Evolutionary conservation across 2,797 vertebrate species (phyloP).

Genomic region (Mallotus villosus): DNA sequence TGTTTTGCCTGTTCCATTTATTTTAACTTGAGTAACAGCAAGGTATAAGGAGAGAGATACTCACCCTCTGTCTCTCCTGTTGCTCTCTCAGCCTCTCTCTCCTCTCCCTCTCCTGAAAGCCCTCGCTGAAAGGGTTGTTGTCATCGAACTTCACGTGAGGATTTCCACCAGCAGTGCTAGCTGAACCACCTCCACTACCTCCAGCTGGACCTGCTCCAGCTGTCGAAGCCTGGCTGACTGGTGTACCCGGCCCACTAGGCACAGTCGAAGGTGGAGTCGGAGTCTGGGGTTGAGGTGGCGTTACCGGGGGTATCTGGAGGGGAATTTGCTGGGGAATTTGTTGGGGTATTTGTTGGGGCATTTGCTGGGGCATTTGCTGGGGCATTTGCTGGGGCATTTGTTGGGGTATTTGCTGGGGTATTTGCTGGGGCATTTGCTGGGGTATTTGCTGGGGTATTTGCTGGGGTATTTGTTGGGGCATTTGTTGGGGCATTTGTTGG

Average conservation of each 20-base stretch:
- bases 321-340: constrained; percentile 43
- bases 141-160: constrained; percentile 93
- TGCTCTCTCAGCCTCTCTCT: constrained; percentile 91
- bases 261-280: constrained; percentile 26
- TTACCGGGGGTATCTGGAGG: constrained; percentile 55
- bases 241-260: constrained; percentile 9
- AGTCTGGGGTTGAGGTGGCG: constrained; percentile 29
- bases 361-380: constrained; percentile 58
- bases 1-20: no score
- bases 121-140: constrained; percentile 97
- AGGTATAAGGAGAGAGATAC: constrained; percentile 27
- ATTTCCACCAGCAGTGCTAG: constrained; percentile 27
- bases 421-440: constrained; percentile 61
- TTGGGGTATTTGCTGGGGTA: constrained; percentile 32
- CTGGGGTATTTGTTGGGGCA: constrained; percentile 32
- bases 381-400: constrained; percentile 47
- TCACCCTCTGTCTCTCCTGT: constrained; percentile 86
- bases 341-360: constrained; percentile 26
- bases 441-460: constrained; percentile 60
- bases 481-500: no score
- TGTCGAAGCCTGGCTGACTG: background rate
- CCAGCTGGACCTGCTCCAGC: constrained; percentile 25
- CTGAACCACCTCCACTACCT: constrained; percentile 27
- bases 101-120: constrained; percentile 92
- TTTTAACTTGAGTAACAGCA: no score